Evolutionary conservation across 2,113 vertebrate genomes (phyloP), one percentile per base, ranked within the genome.

Genomic region (Riparia riparia): DNA sequence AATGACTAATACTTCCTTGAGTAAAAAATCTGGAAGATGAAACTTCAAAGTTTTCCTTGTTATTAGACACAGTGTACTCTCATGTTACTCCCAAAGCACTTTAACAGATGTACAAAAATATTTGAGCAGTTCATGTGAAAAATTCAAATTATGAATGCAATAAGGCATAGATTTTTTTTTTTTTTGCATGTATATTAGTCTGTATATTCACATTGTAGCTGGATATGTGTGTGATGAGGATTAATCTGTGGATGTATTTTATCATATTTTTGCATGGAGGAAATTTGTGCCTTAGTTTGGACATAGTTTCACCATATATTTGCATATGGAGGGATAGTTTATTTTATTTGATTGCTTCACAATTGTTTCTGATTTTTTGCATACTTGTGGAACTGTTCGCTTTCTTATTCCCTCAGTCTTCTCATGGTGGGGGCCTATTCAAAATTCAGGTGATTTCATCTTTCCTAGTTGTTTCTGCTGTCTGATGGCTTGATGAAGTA

Each of bases 341-440:
- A 34, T 84, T 95, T 54, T 39, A 42, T 92, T 71, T 2, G 1
- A 1, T 56, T 86, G 4, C 73, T 84, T 66, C 17, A 26, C 3
- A 8, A 9, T 76, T 2, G 2, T 78, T 82, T 70, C 32, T 80
- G 31, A 24, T 19, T 16, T 91, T 91, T 50, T 82, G 7, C 2
- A 6, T 1, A 1, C 8, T 84, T 1, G 4, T 3, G 3, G 24
- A 34, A 14, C 12, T 12, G 34, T 4, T 79, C 7, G 13, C 5
- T 32, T 89, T n/a, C 20, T 37, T 72, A 58, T 69, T 77, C 26
- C 34, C 20, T 42, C 21, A 17, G 32, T 6, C 1, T 76, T 13
- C 28, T 61, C 49, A 13, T 34, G 56, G 56, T 34, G 47, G 4
- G 4, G 7, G 77, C 12, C 18, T 82, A 10, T n/a, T 49, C 9